Conservation (phyloP, 2,113 vertebrate species). For the Stegostoma tigrinum region DNA sequence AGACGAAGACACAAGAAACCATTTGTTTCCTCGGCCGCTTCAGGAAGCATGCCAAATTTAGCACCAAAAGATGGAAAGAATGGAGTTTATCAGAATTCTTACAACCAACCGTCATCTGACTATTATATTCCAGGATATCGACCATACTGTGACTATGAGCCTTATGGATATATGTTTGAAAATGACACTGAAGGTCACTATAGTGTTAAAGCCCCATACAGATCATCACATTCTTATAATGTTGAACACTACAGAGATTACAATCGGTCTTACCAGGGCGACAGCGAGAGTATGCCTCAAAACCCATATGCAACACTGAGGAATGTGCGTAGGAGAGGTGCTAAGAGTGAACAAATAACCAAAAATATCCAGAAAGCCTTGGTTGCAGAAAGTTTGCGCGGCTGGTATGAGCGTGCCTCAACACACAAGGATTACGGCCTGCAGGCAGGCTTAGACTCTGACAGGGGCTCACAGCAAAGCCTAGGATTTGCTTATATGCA, state of each 20-base stretch:
- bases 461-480: constrained; percentile 73
- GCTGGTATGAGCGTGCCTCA: constrained; percentile 89
- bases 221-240: constrained; percentile 55
- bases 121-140: constrained; percentile 80
- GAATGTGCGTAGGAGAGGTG: constrained; percentile 65
- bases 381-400: constrained; percentile 83
- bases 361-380: constrained; percentile 83
- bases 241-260: constrained; percentile 58
- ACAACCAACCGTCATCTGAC: constrained; percentile 63
- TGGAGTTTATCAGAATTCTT: constrained; percentile 55
- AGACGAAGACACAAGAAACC: constrained; percentile 73
- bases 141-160: constrained; percentile 59
- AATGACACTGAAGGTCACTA: constrained; percentile 86
- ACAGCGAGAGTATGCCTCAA: constrained; percentile 66
- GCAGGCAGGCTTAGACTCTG: constrained; percentile 67
- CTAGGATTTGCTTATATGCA: constrained; percentile 70
- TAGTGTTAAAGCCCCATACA: constrained; percentile 76
- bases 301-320: constrained; percentile 82
- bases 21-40: constrained; percentile 65
- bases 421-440: constrained; percentile 62
- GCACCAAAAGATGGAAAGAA: constrained; percentile 69
- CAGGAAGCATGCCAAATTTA: constrained; percentile 94
- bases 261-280: constrained; percentile 62
- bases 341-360: constrained; percentile 64
- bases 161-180: constrained; percentile 73